Evolutionary conservation across 2,113 vertebrate species (phyloP), one percentile per base, ranked within the genome.

Genomic region (Myotis yumanensis): DNA sequence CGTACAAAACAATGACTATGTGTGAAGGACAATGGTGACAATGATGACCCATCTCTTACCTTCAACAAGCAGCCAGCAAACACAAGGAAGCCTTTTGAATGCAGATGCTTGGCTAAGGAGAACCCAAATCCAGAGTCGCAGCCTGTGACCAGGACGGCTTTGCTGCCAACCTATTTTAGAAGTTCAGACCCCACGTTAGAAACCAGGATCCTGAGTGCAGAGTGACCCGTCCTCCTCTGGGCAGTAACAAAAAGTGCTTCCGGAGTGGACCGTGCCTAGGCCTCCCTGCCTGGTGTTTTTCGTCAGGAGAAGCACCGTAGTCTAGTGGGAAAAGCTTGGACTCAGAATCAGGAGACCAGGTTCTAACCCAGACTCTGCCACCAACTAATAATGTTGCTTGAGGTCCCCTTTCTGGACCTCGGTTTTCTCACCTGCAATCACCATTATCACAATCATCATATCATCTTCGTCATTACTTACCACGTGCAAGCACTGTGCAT

Each of bases 41-140:
- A 72, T 71, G 35, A 51, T 3, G 25, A 48, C 30, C 48, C 82
- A 32, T 90, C 28, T 86, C 97, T 57, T 98, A 99, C 98, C 98
- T 99, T 99, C 92, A 98, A 91, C 82, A 99, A 96, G 88, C 98
- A 99, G 66, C 98, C 98, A 73, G 98, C 98, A 2, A 98, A 99
- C 90, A 99, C 81, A 57, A 98, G 97, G 94, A 99, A 98, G 88
- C 98, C 98, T 97, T 98, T 97, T 0, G 90, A 25, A 40, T 99
- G 98, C 25, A 99, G 97, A 72, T 98, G 98, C 62, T 98, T 98
- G 89, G 98, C 98, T 80, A 99, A 92, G 40, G 87, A 97, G 95
- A 98, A 98, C 84, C 98, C 98, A 82, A 99, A 99, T 66, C 98
- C 98, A 0, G 98, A 98, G 94, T 99, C 98, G 80, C 98, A 99